Base-by-base conservation (phyloP, 1,140 invertebrate species). In the Calephelis nemesis region DNA sequence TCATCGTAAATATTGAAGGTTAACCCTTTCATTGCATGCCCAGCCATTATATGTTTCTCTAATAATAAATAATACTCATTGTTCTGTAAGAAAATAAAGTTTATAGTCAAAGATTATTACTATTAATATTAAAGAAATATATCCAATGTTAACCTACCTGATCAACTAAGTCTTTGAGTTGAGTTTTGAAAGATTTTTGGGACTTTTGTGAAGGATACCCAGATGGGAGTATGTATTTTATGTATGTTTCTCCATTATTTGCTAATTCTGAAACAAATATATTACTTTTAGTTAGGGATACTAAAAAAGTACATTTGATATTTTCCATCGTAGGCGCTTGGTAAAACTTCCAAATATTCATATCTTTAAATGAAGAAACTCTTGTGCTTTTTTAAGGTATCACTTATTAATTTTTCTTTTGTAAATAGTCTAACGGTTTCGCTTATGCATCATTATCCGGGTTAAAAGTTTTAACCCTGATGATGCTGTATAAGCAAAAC, bases 1-100 rank as follows among this genome's bases (percentile, higher is more conserved):
- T 88, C 84, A 60, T 91, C 79, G 48, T 88, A 91, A 50, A 91
- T 81, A 48, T 78, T 91, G 69, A 91, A 91, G n/a, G 81, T 87
- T 30, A 85, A 70, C 1, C 77, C 75, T 70, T 86, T 87, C 49
- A 73, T 69, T 10, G 77, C 78, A 49, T 74, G 71, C 48, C 85
- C 85, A 60, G 82, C 82, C 73, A 81, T 72, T 6, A 89, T 49
- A 52, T 80, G 77, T 19, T 74, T 63, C 48, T 70, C 74, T 30
- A 89, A 78, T 30, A 68, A 72, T 67, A 75, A 71, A 42, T 76
- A 85, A 65, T 83, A 65, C 67, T 80, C 73, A 74, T 80, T 83
- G 13, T 81, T 73, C 85, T 88, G 76, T 58, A 85, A 86, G 30
- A 68, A 54, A 6, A 10, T 48, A 19, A 12, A 64, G 48, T 19